Evolutionary conservation across 2,888 invertebrate genomes (phyloP), one percentile per base, ranked within the genome.

Genomic region (Boloria euphrosyne): DNA sequence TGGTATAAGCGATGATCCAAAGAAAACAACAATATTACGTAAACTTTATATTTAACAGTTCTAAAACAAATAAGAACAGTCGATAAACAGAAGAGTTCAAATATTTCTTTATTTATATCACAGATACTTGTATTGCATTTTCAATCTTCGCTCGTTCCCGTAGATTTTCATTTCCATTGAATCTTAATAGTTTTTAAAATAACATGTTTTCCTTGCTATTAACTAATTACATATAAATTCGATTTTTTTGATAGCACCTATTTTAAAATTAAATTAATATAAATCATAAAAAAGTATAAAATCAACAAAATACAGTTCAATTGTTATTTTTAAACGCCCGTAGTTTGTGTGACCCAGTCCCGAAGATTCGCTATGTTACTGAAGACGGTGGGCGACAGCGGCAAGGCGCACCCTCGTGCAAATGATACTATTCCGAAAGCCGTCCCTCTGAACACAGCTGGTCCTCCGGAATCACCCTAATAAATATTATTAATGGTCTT

Each of bases 401-500:
- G 91, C 49, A 89, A 77, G 0, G 92, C 93, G 66, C 93, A 92
- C 55, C 92, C 92, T 70, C 92, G 78, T 0, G 92, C 92, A 71
- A 91, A 92, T 0, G 93, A 93, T 10, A 92, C 90, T 50, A 93
- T 86, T 4, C 93, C 93, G 55, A 85, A 88, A 0, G 86, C 92
- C 0, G 84, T 87, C 14, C 87, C 87, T n/a, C 92, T 76, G 73
- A 89, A 90, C 49, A 91, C 90, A 0, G 92, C 93, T 4, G 92
- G 92, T 0, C 92, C 92, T 3, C 92, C 92, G 0, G 92, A 90
- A 58, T 92, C 92, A 7, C 92, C 92, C 93, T 93, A 83, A 13
- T 62, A 62, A 18, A 43, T 13, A 18, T 13, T 22, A 54, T n/a
- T 47, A 44, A 17, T 31, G 6, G 14, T 49, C 31, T 38, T 38